A percentile compares a stretch with the other conserved stretches of the same genome.
phyloP scores from a whole-genome alignment of 2,888 invertebrate species.

The Diachrysia chrysitis region DNA sequence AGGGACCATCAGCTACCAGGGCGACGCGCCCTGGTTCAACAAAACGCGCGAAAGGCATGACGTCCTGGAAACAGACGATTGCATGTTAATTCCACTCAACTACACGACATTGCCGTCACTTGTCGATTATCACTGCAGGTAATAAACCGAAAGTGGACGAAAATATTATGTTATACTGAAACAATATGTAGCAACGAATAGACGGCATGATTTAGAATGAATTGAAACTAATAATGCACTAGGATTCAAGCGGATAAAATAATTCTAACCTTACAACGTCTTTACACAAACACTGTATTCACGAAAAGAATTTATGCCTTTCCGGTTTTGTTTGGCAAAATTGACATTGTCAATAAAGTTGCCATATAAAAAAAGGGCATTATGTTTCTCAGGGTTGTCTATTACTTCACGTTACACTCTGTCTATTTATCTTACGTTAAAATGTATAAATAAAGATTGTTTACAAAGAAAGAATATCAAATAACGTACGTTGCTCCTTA shows the following conservation, averaged over 20 bases:
- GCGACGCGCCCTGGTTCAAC: slow-evolving; percentile 99
- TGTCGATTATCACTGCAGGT: slow-evolving; percentile 24
- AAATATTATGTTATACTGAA: slow-evolving; percentile 45
- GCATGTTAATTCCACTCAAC: slow-evolving; percentile 53
- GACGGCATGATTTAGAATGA: slow-evolving; percentile 18
- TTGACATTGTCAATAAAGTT: slow-evolving; percentile 50
- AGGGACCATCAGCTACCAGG: slow-evolving; percentile 96
- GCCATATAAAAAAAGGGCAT: slow-evolving; percentile 17
- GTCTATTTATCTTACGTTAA: no score
- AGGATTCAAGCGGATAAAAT: slow-evolving; percentile 77
- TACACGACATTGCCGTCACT: slow-evolving; percentile 56
- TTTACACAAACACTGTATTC: slow-evolving; percentile 76
- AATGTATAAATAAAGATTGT: no score
- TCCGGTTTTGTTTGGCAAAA: slow-evolving; percentile 56
- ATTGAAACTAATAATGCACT: slow-evolving; percentile 24
- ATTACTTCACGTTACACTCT: not conserved
- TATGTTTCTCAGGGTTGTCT: not conserved
- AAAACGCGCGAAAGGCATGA: slow-evolving; percentile 96
- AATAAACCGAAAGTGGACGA: slow-evolving; percentile 31
- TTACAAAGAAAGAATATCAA: no score
- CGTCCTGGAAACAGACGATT: slow-evolving; percentile 79
- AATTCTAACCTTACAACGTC: slow-evolving; percentile 86
- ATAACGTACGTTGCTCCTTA: no score
- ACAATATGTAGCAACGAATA: slow-evolving; percentile 12
- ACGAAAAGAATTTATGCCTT: slow-evolving; percentile 72